Percentiles rank a stretch among this genome's conserved stretches.
Evolutionary conservation across 2,797 vertebrate genomes (phyloP).

Genomic region (Sebastes nivosus): DNA sequence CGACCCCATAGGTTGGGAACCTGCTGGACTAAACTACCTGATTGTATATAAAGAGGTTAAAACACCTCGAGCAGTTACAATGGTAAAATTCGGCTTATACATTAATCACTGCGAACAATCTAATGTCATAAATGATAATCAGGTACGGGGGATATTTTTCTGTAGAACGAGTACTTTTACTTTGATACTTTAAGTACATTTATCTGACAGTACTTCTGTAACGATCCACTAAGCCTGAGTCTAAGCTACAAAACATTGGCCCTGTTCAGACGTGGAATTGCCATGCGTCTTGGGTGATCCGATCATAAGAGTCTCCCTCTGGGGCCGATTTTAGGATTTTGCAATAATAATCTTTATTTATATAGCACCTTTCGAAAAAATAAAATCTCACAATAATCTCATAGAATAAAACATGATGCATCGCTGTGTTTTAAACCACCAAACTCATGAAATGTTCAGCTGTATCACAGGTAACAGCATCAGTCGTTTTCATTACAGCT

Average conservation of each 20-base stretch:
- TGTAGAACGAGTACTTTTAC: not conserved
- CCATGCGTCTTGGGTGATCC: no score
- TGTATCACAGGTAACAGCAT: not conserved
- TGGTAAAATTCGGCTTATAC: not conserved
- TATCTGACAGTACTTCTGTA: not conserved
- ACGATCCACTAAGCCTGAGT: not conserved
- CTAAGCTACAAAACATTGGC: accelerated
- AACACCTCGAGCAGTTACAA: not conserved
- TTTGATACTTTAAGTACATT: not conserved
- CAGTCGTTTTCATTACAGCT: not conserved
- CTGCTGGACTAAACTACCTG: not conserved
- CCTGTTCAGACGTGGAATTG: not conserved
- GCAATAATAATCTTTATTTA: no score
- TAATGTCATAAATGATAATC: no score
- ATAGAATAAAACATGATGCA: not conserved
- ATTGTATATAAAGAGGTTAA: not conserved
- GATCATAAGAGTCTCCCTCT: no score
- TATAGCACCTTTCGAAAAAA: no score
- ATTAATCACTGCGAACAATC: not conserved
- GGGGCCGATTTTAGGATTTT: not conserved
- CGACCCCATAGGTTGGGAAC: not conserved
- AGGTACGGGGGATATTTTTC: not conserved
- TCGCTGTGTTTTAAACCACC: not conserved
- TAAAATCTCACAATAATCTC: not conserved
- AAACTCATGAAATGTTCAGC: not conserved